phyloP scores from a whole-genome alignment of 2,113 vertebrate genomes.

The Brevimyrus niger region DNA sequence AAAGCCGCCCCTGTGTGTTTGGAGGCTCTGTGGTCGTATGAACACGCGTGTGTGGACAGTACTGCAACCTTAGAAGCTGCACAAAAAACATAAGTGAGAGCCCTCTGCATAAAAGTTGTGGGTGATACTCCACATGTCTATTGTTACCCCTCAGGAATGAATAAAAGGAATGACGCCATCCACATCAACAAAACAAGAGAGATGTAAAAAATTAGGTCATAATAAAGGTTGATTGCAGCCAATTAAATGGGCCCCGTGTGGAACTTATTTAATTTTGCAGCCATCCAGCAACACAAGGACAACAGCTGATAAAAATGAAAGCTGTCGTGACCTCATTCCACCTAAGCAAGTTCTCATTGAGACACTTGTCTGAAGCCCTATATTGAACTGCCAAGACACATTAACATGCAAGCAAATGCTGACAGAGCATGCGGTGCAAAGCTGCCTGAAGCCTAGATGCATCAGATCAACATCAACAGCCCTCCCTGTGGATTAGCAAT shows the following conservation, averaged over 20 bases:
- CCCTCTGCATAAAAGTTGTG: neutral
- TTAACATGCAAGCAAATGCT: neutral
- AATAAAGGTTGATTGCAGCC: slow-evolving; percentile 16
- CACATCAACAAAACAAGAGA: neutral
- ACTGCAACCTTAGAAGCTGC: neutral
- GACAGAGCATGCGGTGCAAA: neutral
- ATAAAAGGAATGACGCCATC: slow-evolving; percentile 12
- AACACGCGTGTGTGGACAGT: neutral
- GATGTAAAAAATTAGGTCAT: slow-evolving; percentile 11
- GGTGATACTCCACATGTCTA: neutral
- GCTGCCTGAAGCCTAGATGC: neutral
- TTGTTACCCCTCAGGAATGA: slow-evolving; percentile 9
- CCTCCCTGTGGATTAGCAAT: neutral
- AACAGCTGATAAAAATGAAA: neutral
- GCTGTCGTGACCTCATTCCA: slow-evolving; percentile 6
- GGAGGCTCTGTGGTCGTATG: neutral
- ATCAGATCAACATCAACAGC: neutral
- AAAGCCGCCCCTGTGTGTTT: neutral
- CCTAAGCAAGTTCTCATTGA: neutral
- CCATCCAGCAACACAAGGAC: slow-evolving; percentile 9
- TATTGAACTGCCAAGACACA: neutral
- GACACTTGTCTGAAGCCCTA: neutral
- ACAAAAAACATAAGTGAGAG: neutral
- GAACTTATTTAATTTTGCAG: slow-evolving; percentile 19
- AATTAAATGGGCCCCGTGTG: slow-evolving; percentile 17